A percentile compares a stretch with the other conserved stretches of the same genome.
Conservation (phyloP, 2,888 invertebrate genomes). For the Eueremaeus valkanovi region DNA sequence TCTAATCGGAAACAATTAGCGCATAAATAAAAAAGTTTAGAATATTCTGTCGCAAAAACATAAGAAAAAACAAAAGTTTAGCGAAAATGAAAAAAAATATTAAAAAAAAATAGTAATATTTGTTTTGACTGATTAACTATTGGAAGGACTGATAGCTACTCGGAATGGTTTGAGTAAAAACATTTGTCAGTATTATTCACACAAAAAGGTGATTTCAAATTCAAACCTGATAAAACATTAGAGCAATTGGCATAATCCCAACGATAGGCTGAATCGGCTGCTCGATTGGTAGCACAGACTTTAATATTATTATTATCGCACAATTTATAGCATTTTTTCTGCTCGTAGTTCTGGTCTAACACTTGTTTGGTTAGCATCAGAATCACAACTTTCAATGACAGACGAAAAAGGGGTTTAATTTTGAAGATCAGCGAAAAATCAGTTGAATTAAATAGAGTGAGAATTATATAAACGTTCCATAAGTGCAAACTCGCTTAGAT, state of each 20-base stretch:
- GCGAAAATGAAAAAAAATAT: too few relatives aligned
- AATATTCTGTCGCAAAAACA: too few relatives aligned
- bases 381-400: conserved; percentile 23
- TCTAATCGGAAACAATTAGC: too few relatives aligned
- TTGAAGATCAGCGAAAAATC: background rate
- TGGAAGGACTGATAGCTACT: background rate
- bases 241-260: conserved; percentile 36
- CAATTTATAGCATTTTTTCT: conserved; percentile 30
- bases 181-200: background rate
- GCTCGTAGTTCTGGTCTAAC: conserved; percentile 7
- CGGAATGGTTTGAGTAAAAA: too few relatives aligned
- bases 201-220: conserved; percentile 14
- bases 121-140: conserved; percentile 19
- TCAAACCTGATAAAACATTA: conserved; percentile 31
- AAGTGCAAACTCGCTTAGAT: background rate
- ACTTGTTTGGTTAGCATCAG: conserved; percentile 34
- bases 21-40: too few relatives aligned
- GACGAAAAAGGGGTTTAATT: background rate
- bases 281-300: conserved; percentile 13
- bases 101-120: background rate
- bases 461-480: background rate
- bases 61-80: too few relatives aligned
- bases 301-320: conserved; percentile 12
- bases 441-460: too few relatives aligned
- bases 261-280: conserved; percentile 2